A percentile compares a stretch with the other conserved stretches of the same genome.
phyloP scores from a whole-genome alignment of 2,888 invertebrate species.

The Agrochola litura region DNA sequence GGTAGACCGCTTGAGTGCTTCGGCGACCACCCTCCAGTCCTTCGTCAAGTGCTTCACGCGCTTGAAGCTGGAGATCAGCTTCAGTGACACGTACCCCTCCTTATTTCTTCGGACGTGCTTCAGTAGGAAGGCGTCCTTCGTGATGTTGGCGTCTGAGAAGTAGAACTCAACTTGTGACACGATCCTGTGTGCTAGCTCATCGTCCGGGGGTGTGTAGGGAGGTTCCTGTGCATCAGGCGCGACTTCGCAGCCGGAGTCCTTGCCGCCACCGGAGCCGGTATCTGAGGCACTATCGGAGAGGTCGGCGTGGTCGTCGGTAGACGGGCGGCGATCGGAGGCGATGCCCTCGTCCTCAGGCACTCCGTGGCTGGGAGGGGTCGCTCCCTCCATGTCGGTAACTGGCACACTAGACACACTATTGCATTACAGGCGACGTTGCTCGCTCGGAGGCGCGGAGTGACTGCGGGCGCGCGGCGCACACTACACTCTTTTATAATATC shows the following conservation, averaged over 20 bases:
- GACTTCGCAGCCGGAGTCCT: slow-evolving; percentile 93
- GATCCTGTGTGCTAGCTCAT: slow-evolving; percentile 94
- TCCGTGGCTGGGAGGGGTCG: slow-evolving; percentile 79
- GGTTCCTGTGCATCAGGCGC: slow-evolving; percentile 90
- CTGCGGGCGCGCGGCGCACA: slow-evolving; percentile 87
- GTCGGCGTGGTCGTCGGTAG: slow-evolving; percentile 92
- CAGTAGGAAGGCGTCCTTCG: slow-evolving; percentile 98
- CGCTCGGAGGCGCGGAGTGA: slow-evolving; percentile 84
- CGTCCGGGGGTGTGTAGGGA: slow-evolving; percentile 93
- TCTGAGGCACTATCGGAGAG: slow-evolving; percentile 92
- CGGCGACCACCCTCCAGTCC: slow-evolving; percentile 98
- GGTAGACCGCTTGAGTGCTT: slow-evolving; percentile 94
- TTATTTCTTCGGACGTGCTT: slow-evolving; percentile 98
- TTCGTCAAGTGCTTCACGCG: slow-evolving; percentile 98
- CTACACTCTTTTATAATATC: slow-evolving; percentile 86
- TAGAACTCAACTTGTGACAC: slow-evolving; percentile 98
- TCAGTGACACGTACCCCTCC: slow-evolving; percentile 98
- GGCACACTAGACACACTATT: slow-evolving; percentile 76
- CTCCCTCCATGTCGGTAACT: slow-evolving; percentile 84
- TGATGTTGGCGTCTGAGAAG: slow-evolving; percentile 98
- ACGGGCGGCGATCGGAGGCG: slow-evolving; percentile 86
- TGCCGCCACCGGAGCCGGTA: slow-evolving; percentile 91
- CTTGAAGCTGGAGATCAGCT: slow-evolving; percentile 98
- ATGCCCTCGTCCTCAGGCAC: slow-evolving; percentile 87
- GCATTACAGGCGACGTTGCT: slow-evolving; percentile 84